Conservation (phyloP, 2,888 invertebrate species). For the Lapara coniferarum region DNA sequence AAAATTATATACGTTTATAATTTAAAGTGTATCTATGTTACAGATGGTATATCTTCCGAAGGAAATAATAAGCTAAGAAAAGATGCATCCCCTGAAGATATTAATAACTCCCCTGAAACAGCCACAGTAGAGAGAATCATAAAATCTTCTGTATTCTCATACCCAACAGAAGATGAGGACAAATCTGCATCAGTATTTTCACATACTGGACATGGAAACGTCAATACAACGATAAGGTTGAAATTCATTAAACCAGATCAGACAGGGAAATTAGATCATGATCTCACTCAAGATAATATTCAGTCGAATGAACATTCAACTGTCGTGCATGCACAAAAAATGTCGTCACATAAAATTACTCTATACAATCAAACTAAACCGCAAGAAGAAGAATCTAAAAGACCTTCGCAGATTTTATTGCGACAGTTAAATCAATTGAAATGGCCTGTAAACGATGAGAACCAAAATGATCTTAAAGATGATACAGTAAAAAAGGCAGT, state of each 20-base stretch:
- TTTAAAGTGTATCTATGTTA: not conserved
- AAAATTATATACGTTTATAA: not conserved
- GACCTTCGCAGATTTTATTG: not conserved
- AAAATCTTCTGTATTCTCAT: not conserved
- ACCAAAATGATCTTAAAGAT: not conserved
- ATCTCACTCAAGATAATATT: not conserved
- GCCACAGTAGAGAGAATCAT: not conserved
- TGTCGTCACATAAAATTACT: not conserved
- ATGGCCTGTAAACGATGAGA: not conserved
- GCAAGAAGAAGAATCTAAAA: not conserved
- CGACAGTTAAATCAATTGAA: not conserved
- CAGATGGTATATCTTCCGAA: not conserved
- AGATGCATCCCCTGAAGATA: not conserved
- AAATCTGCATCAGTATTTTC: not conserved
- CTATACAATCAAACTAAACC: not conserved
- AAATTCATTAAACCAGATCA: slow-evolving; percentile 2
- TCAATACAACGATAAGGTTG: not conserved
- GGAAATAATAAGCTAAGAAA: not conserved
- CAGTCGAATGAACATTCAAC: not conserved
- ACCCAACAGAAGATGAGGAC: not conserved
- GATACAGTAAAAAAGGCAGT: not conserved
- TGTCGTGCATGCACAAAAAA: not conserved
- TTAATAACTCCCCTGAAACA: not conserved
- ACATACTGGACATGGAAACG: not conserved
- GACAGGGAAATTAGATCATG: not conserved